Conservation (phyloP, 2,113 vertebrate genomes). For the Prionailurus viverrinus region DNA sequence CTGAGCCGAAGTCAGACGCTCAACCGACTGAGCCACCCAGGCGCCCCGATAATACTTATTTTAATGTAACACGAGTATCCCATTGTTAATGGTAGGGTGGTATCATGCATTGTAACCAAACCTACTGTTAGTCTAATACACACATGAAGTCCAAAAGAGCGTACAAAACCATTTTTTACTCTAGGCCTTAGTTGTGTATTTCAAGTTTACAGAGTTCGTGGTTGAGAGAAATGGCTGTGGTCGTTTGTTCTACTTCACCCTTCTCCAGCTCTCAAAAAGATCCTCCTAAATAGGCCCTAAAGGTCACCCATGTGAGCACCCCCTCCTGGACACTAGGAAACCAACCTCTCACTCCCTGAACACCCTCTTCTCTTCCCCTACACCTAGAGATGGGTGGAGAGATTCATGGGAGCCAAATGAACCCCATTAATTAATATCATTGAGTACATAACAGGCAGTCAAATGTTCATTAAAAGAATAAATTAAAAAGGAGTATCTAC, state of each 20-base stretch:
- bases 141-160: background rate
- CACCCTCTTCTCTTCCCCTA: background rate
- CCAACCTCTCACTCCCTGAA: background rate
- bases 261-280: background rate
- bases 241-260: background rate
- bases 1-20: too few species aligned
- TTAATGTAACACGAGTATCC: conserved; percentile 10
- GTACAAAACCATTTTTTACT: background rate
- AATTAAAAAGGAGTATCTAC: background rate
- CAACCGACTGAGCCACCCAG: too few species aligned
- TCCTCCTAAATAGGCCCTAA: background rate
- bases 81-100: background rate
- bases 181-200: background rate
- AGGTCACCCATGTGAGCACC: background rate
- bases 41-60: background rate
- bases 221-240: background rate
- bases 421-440: background rate
- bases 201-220: background rate
- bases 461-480: background rate
- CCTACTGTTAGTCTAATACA: background rate
- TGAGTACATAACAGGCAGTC: background rate
- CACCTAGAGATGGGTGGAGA: background rate
- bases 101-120: background rate
- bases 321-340: background rate
- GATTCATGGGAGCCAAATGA: background rate